Base-by-base conservation (phyloP, 2,797 vertebrate species). In the Liparis tanakae region DNA sequence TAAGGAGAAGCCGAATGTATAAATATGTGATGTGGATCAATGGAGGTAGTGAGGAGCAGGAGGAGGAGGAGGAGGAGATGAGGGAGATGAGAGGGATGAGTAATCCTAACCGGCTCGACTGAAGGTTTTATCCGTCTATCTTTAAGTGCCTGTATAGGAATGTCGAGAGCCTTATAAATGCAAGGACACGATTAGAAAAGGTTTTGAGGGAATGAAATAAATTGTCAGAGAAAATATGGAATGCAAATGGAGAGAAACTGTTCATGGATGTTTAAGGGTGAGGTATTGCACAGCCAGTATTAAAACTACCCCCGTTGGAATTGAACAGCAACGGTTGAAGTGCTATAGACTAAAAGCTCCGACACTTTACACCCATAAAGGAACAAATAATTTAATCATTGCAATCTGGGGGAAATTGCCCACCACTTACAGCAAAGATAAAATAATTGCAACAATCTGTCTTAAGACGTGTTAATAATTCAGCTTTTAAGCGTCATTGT, bases 1-100 rank as follows among this genome's bases (percentile, higher is more conserved):
- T 44, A 74, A 62, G 67, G 46, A 72, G 70, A 81, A 66, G 61
- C 56, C 72, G 46, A 82, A 76, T 61, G 56, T 65, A 83, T 86
- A 71, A 82, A 84, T 77, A 75, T 71, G 57, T 69, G 70, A 82
- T 81, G 72, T 57, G 39, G 70, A 66, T 43, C 22, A 34, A 48
- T 69, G 58, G 53, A 74, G 44, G 67, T 3, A 39, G 37, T 55
- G 71, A 48, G n/a, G 44, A 69, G 30, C n/a, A 50, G 17, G 25
- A 30, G 25, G 25, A 69, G 30, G 22, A 50, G 17, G 25, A 30
- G 25, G 25, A 30, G 25, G 25, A 30, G 25, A 30, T 66, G 30
- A n/a, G 44, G 17, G 25, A 4, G 7, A 61, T 14, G 14, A 74
- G 46, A 30, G 64, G 64, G 43, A 74, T 53, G 46, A 76, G 55